These are phyloP conservation scores for Hirtodrosophila confusa DNA, from an alignment of 2,888 invertebrate genomes.

Conservation along the genomic window DNA sequence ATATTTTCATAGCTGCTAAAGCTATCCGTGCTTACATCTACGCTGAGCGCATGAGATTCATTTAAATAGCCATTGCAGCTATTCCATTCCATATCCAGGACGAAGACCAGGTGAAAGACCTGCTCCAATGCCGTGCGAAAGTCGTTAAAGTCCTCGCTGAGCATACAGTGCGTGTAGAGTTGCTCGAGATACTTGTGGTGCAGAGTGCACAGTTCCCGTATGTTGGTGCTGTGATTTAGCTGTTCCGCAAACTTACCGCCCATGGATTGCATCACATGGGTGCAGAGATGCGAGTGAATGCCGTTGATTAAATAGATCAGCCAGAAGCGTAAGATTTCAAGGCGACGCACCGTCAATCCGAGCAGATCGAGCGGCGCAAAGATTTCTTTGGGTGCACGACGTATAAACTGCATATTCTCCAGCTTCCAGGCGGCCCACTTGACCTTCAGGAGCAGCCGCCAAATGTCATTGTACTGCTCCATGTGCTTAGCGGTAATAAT, in stretches of 20 bases:
- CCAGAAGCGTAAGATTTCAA: conserved; percentile 86
- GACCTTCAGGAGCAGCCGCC: conserved; percentile 85
- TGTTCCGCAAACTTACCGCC: conserved; percentile 78
- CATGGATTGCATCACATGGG: conserved; percentile 83
- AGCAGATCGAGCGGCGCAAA: conserved; percentile 77
- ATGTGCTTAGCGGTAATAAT: conserved; percentile 76
- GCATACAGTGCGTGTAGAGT: conserved; percentile 80
- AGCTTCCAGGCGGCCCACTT: conserved; percentile 86
- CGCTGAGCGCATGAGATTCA: conserved; percentile 45
- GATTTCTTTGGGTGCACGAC: conserved; percentile 52
- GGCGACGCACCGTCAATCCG: conserved; percentile 83
- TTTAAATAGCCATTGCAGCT: conserved; percentile 72
- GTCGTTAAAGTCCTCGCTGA: conserved; percentile 56
- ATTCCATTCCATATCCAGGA: conserved; percentile 82
- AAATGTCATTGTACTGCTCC: conserved; percentile 83
- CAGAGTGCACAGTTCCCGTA: conserved; percentile 78
- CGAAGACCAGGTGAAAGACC: conserved; percentile 80
- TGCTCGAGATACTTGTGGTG: conserved; percentile 82
- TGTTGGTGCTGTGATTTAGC: conserved; percentile 70
- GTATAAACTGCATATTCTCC: conserved; percentile 84
- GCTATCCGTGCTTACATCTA: conserved; percentile 19
- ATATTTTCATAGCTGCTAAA: conserved; percentile 35
- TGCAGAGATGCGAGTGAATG: conserved; percentile 85
- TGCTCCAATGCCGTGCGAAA: conserved; percentile 79
- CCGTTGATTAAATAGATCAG: conserved; percentile 85